Percentiles rank a stretch among this genome's conserved stretches.
phyloP scores from a whole-genome alignment of 2,797 vertebrate genomes.

The Thunnus albacares region DNA sequence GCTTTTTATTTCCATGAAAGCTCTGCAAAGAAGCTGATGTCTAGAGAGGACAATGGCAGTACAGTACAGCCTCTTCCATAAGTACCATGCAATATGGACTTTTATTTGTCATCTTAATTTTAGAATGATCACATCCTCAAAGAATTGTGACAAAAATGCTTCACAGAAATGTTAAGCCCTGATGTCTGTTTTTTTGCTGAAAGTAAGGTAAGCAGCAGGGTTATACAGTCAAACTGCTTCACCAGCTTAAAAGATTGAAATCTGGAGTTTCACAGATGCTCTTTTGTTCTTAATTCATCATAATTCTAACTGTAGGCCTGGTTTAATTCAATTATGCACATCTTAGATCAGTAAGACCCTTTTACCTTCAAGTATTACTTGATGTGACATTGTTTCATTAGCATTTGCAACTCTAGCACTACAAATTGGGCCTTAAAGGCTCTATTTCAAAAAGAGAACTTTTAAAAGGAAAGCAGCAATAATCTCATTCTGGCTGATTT shows the following conservation, averaged over 20 bases:
- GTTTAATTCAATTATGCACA: slow-evolving; percentile 34
- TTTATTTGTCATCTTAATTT: background rate
- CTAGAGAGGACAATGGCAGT: background rate
- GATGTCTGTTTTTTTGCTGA: background rate
- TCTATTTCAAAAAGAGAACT: slow-evolving; percentile 33
- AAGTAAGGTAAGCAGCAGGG: background rate
- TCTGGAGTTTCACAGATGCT: slow-evolving; percentile 17
- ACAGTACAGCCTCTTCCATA: slow-evolving; percentile 20
- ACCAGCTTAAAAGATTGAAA: background rate
- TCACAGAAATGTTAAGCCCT: background rate
- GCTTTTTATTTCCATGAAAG: slow-evolving; percentile 7
- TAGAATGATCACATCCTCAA: background rate
- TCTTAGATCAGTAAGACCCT: slow-evolving; percentile 20
- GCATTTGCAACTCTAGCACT: slow-evolving; percentile 27
- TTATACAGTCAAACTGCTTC: background rate
- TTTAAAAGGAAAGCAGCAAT: slow-evolving; percentile 29
- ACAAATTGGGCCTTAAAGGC: slow-evolving; percentile 46
- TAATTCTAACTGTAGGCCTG: slow-evolving; percentile 7
- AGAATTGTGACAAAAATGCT: background rate
- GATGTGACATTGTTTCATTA: slow-evolving; percentile 25
- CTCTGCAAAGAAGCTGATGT: background rate
- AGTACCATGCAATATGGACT: background rate
- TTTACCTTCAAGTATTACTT: slow-evolving; percentile 21
- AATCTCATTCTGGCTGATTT: slow-evolving; percentile 41
- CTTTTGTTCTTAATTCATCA: slow-evolving; percentile 9